A percentile compares a stretch with the other conserved stretches of the same genome.
Conservation (phyloP, 2,888 invertebrate species). For the Trichopria drosophilae region DNA sequence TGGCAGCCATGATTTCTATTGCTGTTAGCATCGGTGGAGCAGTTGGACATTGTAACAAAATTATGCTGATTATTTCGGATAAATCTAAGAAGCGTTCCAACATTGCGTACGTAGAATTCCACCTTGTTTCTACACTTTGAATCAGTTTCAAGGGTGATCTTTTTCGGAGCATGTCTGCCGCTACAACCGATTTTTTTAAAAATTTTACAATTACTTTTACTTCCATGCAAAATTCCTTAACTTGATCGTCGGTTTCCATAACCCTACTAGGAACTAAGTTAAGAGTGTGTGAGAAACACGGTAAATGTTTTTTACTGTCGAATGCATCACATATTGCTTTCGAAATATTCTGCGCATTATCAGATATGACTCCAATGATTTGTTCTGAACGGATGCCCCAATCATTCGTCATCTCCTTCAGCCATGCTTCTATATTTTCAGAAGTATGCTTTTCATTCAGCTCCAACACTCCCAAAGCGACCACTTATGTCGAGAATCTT, state of each 20-base stretch:
- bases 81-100: constrained; percentile 32
- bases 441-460: constrained; percentile 27
- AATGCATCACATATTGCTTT: constrained; percentile 26
- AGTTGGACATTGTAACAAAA: constrained; percentile 33
- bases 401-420: constrained; percentile 13
- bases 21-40: constrained; percentile 29
- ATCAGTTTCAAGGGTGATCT: constrained; percentile 19
- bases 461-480: constrained; percentile 20
- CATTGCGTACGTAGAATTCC: constrained; percentile 37
- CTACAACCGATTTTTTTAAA: constrained; percentile 33
- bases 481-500: constrained; percentile 17
- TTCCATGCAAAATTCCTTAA: constrained; percentile 15
- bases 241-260: constrained; percentile 7
- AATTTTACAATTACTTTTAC: constrained; percentile 33
- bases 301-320: constrained; percentile 24
- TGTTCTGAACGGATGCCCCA: constrained; percentile 21
- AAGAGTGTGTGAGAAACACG: constrained; percentile 35
- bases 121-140: constrained; percentile 33
- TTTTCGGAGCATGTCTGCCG: constrained; percentile 30
- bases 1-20: constrained; percentile 32
- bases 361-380: constrained; percentile 28
- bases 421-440: constrained; percentile 21
- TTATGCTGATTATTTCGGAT: constrained; percentile 31
- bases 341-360: constrained; percentile 29
- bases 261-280: constrained; percentile 29